Base-by-base conservation (phyloP, 2,113 vertebrate species). In the Rhea pennata region DNA sequence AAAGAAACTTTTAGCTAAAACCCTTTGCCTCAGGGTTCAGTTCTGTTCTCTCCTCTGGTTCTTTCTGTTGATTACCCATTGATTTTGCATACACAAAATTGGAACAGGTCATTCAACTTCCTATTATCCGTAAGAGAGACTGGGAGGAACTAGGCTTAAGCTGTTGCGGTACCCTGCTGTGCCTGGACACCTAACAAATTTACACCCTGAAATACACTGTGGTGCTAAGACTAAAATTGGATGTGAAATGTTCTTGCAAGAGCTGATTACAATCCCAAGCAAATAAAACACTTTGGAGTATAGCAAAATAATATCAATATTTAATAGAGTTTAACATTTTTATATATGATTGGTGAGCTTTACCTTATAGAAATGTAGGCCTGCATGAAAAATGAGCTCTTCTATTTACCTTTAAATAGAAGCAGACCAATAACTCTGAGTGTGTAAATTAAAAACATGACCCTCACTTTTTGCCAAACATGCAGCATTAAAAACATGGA, bases 381-480 rank as follows among this genome's bases (percentile, higher is more conserved):
- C 72, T 88, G 79, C 76, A 82, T 92, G 70, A 96, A 96, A 95
- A 96, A 97, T 84, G 62, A 95, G 42, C 50, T 70, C 70, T 71
- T 94, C 92, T 87, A 74, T 96, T 96, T 95, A 89, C 73, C 53
- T 95, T 84, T 95, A 95, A 87, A 87, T 85, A 95, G 82, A 96
- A 81, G 74, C 77, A 97, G 84, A 84, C 56, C 90, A 94, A 90
- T 86, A 96, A 87, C 29, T 96, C 80, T 8, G 19, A 67, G 75
- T 84, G 48, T 78, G 48, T 65, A 97, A 95, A 95, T 94, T 81
- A 93, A 97, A 97, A 98, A 84, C 74, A 92, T 62, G 90, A 83
- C 66, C 42, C 75, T 72, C 65, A 77, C 27, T 66, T 96, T 94
- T 76, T 93, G 73, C 74, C 51, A 92, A 94, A 88, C 17, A 54